Conservation (phyloP, 2,113 vertebrate genomes). For the Catharus fuscescens region DNA sequence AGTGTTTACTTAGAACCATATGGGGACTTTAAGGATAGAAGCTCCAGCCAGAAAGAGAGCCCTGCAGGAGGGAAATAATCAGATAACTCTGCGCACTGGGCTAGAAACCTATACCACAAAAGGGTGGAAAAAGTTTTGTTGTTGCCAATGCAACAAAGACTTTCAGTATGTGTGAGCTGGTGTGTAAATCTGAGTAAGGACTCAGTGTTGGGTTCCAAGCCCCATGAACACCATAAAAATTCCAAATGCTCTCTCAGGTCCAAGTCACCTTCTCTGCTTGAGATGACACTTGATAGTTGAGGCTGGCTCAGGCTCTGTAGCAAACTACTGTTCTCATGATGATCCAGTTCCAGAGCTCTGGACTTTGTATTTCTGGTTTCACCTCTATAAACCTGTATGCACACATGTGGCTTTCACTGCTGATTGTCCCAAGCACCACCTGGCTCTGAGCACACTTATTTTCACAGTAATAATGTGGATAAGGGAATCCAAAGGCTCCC, state of each 20-base stretch:
- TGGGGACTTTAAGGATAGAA: slow-evolving; percentile 36
- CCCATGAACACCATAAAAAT: neutral
- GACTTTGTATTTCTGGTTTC: neutral
- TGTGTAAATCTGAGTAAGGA: neutral
- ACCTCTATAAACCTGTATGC: neutral
- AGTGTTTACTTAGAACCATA: slow-evolving; percentile 57
- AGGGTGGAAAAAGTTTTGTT: slow-evolving; percentile 17
- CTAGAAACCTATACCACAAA: neutral
- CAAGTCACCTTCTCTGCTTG: neutral
- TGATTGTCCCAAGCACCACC: neutral
- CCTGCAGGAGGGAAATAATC: slow-evolving; percentile 43
- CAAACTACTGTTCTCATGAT: neutral
- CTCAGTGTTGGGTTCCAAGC: neutral
- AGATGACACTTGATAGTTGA: neutral
- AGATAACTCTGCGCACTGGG: neutral
- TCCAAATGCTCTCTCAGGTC: neutral
- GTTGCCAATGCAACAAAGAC: neutral
- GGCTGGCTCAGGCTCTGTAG: neutral
- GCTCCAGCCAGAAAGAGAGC: slow-evolving; percentile 14
- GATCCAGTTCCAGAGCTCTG: neutral
- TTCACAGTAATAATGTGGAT: accelerated
- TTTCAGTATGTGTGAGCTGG: neutral
- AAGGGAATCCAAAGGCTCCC: neutral
- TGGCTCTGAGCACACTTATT: neutral
- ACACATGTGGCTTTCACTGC: neutral